phyloP scores from a whole-genome alignment of 2,888 invertebrate species.

The Tiphia femorata region DNA sequence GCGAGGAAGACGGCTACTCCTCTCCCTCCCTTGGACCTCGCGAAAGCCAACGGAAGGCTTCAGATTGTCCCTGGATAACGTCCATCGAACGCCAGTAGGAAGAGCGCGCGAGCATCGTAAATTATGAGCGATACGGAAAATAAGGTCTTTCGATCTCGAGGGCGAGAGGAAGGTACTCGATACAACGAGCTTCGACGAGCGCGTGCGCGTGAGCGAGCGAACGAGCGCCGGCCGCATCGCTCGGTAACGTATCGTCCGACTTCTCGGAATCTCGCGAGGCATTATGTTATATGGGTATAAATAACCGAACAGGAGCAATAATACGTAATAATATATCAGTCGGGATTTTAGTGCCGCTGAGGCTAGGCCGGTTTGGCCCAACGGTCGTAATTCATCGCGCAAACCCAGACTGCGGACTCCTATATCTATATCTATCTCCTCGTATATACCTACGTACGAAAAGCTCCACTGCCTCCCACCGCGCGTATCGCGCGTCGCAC shows the following conservation, averaged over 20 bases:
- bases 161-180: slow-evolving; percentile 30
- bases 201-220: slow-evolving; percentile 2
- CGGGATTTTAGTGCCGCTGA: slow-evolving; percentile 69
- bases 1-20: too few relatives aligned
- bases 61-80: too few relatives aligned
- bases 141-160: slow-evolving; percentile 62
- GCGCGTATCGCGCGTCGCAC: too few relatives aligned
- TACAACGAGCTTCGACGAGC: slow-evolving; percentile 2
- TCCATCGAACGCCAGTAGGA: too few relatives aligned
- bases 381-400: slow-evolving; percentile 68
- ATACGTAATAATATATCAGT: slow-evolving; percentile 70
- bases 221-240: slow-evolving; percentile 8
- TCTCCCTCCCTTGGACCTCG: too few relatives aligned
- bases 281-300: slow-evolving; percentile 69
- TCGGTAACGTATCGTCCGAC: slow-evolving; percentile 57
- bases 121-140: slow-evolving; percentile 67
- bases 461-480: neutral
- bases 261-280: slow-evolving; percentile 64
- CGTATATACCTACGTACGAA: slow-evolving; percentile 18
- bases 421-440: slow-evolving; percentile 37
- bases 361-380: slow-evolving; percentile 64
- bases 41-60: too few relatives aligned
- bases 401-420: slow-evolving; percentile 52
- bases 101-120: too few relatives aligned
- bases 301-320: slow-evolving; percentile 69